A percentile compares a stretch with the other conserved stretches of the same genome.
Conservation (phyloP, 2,888 invertebrate genomes). For the Cryptosula pallasiana region DNA sequence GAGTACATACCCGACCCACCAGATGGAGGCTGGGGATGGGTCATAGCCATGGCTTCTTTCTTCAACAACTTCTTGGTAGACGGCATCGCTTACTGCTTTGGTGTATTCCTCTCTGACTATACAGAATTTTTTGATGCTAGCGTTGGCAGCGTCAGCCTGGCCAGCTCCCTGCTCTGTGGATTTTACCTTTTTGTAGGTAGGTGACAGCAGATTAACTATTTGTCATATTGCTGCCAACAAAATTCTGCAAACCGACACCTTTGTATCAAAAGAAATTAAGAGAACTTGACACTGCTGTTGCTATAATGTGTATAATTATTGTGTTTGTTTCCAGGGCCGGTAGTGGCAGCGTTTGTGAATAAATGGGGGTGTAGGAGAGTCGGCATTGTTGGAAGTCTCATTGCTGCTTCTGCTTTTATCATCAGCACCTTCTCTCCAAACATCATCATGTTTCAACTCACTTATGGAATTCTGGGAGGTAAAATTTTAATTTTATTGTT, state of each 20-base stretch:
- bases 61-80: conserved; percentile 23
- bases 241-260: too few species aligned
- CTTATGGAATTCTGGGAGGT: conserved; percentile 83
- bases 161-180: conserved; percentile 14
- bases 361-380: conserved; percentile 81
- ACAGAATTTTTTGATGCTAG: not conserved
- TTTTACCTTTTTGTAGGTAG: conserved; percentile 19
- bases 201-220: not conserved
- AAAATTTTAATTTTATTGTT: too few species aligned
- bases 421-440: conserved; percentile 72
- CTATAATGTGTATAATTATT: not conserved
- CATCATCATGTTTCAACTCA: conserved; percentile 73
- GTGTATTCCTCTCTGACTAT: conserved; percentile 5
- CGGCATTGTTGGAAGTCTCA: conserved; percentile 73
- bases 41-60: conserved; percentile 22
- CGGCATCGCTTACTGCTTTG: conserved; percentile 25
- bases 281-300: not conserved
- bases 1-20: conserved; percentile 24
- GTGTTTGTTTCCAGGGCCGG: conserved; percentile 64
- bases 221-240: not conserved
- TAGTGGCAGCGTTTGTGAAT: conserved; percentile 84
- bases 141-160: not conserved
- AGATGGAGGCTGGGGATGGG: conserved; percentile 25
- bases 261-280: too few species aligned
- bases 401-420: conserved; percentile 67